These are phyloP conservation scores for Folsomia manolachei DNA, from an alignment of 2,888 invertebrate genomes.

Conservation along the genomic window DNA sequence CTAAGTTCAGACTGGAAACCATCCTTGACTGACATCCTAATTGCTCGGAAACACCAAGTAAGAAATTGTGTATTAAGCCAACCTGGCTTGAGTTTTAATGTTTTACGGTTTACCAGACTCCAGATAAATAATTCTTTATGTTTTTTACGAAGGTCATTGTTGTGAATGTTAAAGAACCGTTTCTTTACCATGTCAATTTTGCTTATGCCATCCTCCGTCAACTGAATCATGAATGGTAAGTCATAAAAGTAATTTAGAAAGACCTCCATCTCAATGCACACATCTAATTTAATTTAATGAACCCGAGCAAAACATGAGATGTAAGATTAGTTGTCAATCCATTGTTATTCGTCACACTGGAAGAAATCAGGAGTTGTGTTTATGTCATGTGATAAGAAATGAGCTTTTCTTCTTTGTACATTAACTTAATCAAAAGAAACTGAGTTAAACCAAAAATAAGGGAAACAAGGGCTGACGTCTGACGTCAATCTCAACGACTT, in stretches of 20 bases:
- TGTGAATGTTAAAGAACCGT: constrained; percentile 40
- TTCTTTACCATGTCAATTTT: constrained; percentile 40
- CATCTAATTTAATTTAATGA: too few relatives aligned
- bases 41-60: constrained; percentile 41
- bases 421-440: neutral
- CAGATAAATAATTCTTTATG: constrained; percentile 11
- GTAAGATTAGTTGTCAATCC: too few relatives aligned
- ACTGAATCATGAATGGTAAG: constrained; percentile 40
- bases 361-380: too few relatives aligned
- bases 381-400: neutral
- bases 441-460: too few relatives aligned
- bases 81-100: neutral
- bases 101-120: too few relatives aligned
- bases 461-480: neutral
- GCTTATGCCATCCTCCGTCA: constrained; percentile 43
- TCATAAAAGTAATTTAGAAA: neutral
- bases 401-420: neutral
- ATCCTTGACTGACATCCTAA: constrained; percentile 36
- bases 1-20: constrained; percentile 45
- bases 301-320: too few relatives aligned
- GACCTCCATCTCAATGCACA: neutral
- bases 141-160: constrained; percentile 35
- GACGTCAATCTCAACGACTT: neutral
- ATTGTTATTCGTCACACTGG: too few relatives aligned
- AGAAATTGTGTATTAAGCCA: neutral